Base-by-base conservation (phyloP, 92 coral and sea anemone species). In the Palythoa heliodiscus region DNA sequence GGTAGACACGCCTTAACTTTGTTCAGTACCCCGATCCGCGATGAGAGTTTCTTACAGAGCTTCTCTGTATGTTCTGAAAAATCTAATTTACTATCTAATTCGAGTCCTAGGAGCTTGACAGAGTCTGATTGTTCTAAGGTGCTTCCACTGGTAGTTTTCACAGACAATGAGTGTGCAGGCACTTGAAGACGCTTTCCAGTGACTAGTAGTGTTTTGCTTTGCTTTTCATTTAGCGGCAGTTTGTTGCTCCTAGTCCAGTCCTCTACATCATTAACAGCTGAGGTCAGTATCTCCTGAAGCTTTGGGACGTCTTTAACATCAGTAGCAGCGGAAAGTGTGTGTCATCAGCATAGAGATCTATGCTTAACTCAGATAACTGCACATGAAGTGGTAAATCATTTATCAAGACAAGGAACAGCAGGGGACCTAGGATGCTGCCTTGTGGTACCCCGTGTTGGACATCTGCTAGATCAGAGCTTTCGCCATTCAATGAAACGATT, bases 391-490 rank as follows among this genome's bases (percentile, higher is more conserved):
- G 84, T 57, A 86, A 20, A 78, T 86, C 78, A 29, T 78, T 86
- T 63, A 86, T 68, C 37, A 63, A 86, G n/a, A 86, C 25, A 19
- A 86, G 76, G 57, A 86, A 81, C 48, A 81, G 53, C 43, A 82
- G 66, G 16, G 71, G 87, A 58, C 89, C 81, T 53, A 70, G 52
- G n/a, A 82, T 11, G 12, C 14, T 39, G 3, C 63, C 86, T 54
- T 86, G 86, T 10, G 86, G 86, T 13, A 86, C 23, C 16, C 86
- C 86, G 54, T 69, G 61, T 54, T 9, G 24, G 55, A 58, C 39
- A 53, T 40, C 47, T 84, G 50, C 58, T 63, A 37, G 23, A 1
- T 52, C 75, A 7, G 82, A 84, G 43, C 20, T 24, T 12, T 38
- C 55, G 22, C 82, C 72, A 19, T 84, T 75, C 9, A 58, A 7